phyloP scores from a whole-genome alignment of 2,113 vertebrate species.

The Barnardius zonarius region DNA sequence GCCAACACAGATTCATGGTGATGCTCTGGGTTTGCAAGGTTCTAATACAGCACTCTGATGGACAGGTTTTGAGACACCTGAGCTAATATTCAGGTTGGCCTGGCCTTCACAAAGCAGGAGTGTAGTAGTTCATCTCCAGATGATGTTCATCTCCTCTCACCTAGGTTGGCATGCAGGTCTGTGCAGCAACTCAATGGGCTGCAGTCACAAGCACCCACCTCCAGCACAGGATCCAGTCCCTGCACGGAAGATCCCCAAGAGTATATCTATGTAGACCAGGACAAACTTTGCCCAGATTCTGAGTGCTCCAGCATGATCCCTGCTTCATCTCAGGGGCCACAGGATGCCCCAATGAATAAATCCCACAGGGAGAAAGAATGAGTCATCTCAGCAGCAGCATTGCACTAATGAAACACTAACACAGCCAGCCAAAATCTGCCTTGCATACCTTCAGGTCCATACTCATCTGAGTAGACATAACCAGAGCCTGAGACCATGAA shows the following conservation, averaged over 20 bases:
- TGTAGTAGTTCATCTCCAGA: not conserved
- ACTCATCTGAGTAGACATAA: not conserved
- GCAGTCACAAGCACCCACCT: not conserved
- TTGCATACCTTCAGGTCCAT: fast-evolving
- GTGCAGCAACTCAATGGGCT: not conserved
- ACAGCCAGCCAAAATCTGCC: not conserved
- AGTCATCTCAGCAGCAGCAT: not conserved
- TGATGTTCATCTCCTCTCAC: not conserved
- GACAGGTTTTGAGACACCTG: not conserved
- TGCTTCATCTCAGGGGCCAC: not conserved
- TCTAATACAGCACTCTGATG: not conserved
- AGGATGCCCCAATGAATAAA: not conserved
- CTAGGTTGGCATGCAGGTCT: not conserved
- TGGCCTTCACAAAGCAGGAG: not conserved
- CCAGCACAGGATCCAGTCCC: not conserved
- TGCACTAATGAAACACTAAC: not conserved
- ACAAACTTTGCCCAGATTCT: not conserved
- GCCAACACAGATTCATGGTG: not conserved
- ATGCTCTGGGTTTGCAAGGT: not conserved
- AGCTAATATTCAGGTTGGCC: not conserved
- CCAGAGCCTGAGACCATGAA: not conserved
- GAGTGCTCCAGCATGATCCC: not conserved
- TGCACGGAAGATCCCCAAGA: not conserved
- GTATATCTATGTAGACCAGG: not conserved
- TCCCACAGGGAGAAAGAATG: not conserved